Percentiles rank a stretch among this genome's conserved stretches.
These are phyloP conservation scores for Tenthredo notha DNA, from an alignment of 2,888 invertebrate genomes.

Conservation along the genomic window DNA sequence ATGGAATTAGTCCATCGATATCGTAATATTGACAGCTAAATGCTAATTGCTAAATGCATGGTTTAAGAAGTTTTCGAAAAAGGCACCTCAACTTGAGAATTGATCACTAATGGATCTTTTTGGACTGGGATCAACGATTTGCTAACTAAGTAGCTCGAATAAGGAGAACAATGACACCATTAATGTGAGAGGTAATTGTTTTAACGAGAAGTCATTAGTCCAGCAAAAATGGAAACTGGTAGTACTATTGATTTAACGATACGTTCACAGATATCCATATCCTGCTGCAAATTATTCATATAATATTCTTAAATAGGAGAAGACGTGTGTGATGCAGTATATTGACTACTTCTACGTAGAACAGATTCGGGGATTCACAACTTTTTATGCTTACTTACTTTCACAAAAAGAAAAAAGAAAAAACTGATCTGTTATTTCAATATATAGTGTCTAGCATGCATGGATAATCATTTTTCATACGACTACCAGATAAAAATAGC, in stretches of 20 bases:
- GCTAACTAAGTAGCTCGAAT: neutral
- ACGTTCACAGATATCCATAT: slow-evolving; percentile 16
- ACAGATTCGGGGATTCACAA: neutral
- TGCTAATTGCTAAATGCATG: neutral
- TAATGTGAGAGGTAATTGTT: neutral
- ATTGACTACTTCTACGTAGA: neutral
- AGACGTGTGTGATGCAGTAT: neutral
- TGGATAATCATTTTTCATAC: neutral
- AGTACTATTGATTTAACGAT: slow-evolving; percentile 19
- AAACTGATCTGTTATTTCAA: neutral
- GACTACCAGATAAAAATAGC: neutral
- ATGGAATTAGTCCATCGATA: too few relatives aligned
- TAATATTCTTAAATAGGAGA: neutral
- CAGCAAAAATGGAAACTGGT: slow-evolving; percentile 31
- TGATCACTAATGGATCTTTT: neutral
- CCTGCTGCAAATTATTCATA: neutral
- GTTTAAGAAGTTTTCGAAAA: neutral
- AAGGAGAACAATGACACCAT: slow-evolving; percentile 37
- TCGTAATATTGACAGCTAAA: slow-evolving; percentile 9
- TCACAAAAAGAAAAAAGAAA: neutral
- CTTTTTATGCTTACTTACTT: slow-evolving; percentile 2
- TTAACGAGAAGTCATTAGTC: slow-evolving; percentile 28
- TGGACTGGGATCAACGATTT: neutral
- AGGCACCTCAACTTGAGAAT: neutral
- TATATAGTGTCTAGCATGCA: neutral